phyloP scores from a whole-genome alignment of 2,797 vertebrate species.

The Tragelaphus oryx region DNA sequence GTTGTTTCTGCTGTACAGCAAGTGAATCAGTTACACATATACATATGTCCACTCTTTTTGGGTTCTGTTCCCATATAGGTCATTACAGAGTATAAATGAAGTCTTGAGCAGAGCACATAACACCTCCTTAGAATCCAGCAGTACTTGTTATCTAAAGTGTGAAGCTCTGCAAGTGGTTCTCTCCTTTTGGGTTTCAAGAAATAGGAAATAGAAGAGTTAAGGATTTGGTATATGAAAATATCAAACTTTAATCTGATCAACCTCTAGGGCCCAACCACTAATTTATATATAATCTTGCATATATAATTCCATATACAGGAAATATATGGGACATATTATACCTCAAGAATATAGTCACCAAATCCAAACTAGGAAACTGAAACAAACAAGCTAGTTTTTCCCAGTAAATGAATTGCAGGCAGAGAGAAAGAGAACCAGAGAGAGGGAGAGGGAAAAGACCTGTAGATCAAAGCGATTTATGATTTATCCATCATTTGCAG shows the following conservation, averaged over 20 bases:
- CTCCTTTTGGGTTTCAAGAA: not conserved
- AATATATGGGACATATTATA: not conserved
- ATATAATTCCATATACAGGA: not conserved
- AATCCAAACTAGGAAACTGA: not conserved
- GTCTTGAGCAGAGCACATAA: not conserved
- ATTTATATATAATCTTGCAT: not conserved
- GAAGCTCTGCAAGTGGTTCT: not conserved
- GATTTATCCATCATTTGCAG: not conserved
- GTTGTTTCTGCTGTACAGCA: not conserved
- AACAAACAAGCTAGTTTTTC: not conserved
- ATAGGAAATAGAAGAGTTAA: slow-evolving; percentile 22
- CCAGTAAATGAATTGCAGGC: not conserved
- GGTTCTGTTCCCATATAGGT: not conserved
- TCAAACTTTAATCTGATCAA: slow-evolving; percentile 5
- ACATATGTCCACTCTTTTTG: not conserved
- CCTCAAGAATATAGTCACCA: not conserved
- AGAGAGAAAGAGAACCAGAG: not conserved
- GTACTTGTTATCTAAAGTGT: not conserved
- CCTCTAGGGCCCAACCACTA: not conserved
- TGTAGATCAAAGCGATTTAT: not conserved
- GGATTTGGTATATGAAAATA: slow-evolving; percentile 26
- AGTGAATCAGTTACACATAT: not conserved
- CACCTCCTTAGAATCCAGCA: not conserved
- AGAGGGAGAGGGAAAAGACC: not conserved
- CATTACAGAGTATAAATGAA: not conserved